Evolutionary conservation across 2,797 vertebrate species (phyloP).

Genomic region (Heliangelus exortis): DNA sequence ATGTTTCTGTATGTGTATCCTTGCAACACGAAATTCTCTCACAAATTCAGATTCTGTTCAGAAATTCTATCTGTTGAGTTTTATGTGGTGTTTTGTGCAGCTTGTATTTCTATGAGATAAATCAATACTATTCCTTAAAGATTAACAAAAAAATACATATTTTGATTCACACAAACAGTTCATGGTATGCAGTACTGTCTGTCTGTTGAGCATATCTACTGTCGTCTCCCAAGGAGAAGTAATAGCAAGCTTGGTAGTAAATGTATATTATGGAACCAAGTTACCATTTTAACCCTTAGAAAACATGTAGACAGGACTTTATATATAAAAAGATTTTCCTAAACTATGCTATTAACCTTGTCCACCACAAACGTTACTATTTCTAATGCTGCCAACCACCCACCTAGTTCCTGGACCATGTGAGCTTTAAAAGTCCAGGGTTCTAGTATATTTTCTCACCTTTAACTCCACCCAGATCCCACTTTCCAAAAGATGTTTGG

Average conservation of each 20-base stretch:
- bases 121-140: background rate
- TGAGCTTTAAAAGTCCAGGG: background rate
- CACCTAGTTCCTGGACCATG: background rate
- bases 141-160: background rate
- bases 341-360: background rate
- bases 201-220: background rate
- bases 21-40: background rate
- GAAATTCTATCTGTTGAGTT: background rate
- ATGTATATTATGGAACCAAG: background rate
- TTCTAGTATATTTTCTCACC: background rate
- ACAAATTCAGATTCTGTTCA: background rate
- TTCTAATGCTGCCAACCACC: background rate
- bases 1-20: background rate
- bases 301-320: background rate
- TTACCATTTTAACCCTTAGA: background rate
- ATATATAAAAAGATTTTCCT: background rate
- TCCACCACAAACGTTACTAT: background rate
- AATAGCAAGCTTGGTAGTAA: background rate
- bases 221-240: background rate
- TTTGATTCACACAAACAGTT: background rate
- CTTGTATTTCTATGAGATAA: background rate
- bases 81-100: background rate
- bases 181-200: background rate
- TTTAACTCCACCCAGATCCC: background rate
- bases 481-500: background rate